Percentiles rank a stretch among this genome's conserved stretches.
phyloP scores from a whole-genome alignment of 35 echinoderm and acorn worm species.

The Acanthaster planci region DNA sequence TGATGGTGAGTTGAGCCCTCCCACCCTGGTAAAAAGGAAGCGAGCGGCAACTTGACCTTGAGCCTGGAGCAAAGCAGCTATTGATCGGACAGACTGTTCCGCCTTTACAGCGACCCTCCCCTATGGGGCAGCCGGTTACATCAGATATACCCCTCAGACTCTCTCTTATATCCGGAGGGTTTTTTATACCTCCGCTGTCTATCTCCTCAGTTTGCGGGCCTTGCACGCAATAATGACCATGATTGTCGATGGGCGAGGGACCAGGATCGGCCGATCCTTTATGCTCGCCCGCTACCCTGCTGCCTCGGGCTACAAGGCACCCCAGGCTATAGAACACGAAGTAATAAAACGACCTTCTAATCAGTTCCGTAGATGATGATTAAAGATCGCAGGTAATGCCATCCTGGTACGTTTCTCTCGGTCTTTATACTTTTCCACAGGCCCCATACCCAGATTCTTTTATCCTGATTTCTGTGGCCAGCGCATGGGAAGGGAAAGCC shows the following conservation, averaged over 20 bases:
- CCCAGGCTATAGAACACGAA: background rate
- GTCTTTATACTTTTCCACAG: too few relatives aligned
- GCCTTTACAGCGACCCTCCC: conserved; percentile 5
- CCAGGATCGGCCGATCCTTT: background rate
- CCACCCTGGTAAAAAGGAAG: background rate
- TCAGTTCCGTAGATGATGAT: background rate
- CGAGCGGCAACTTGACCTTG: conserved; percentile 5
- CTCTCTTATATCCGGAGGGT: conserved; percentile 7
- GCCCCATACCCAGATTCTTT: too few relatives aligned
- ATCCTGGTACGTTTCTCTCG: too few relatives aligned
- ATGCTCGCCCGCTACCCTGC: background rate
- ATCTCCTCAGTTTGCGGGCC: background rate
- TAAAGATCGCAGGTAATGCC: too few relatives aligned
- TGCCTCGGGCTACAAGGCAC: background rate
- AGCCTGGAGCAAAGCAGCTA: conserved; percentile 4
- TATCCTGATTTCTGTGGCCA: too few relatives aligned
- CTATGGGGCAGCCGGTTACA: background rate
- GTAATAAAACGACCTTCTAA: background rate
- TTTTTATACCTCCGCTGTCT: background rate
- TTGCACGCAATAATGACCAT: conserved; percentile 19
- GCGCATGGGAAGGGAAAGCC: too few relatives aligned
- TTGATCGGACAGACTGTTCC: conserved; percentile 18
- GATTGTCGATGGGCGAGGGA: background rate
- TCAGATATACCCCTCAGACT: background rate
- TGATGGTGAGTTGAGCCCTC: background rate